Conservation (phyloP, 2,888 invertebrate species). For the Andrena hattorfiana region DNA sequence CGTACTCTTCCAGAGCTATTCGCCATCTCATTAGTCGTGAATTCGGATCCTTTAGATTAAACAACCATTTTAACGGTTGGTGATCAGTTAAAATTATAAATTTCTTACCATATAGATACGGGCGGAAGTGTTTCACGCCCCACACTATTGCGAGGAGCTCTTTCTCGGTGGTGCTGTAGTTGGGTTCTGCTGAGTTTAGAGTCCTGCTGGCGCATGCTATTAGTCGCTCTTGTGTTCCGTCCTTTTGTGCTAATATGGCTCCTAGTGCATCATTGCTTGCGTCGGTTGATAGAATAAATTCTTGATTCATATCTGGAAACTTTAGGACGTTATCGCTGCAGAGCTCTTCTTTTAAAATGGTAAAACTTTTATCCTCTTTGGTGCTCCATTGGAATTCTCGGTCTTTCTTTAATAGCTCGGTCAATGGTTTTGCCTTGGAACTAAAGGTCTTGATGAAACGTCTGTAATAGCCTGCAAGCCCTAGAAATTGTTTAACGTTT, state of each 20-base stretch:
- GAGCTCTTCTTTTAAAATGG: background rate
- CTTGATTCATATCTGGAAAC: background rate
- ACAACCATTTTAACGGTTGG: conserved; percentile 1
- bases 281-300: background rate
- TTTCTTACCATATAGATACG: conserved; percentile 10
- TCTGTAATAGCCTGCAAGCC: conserved; percentile 33
- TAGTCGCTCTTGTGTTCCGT: background rate
- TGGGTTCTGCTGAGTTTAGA: background rate
- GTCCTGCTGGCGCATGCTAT: background rate
- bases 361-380: background rate
- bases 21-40: background rate
- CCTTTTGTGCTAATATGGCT: background rate
- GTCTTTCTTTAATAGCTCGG: background rate
- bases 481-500: conserved; percentile 40
- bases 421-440: conserved; percentile 12
- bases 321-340: background rate
- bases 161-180: conserved; percentile 16
- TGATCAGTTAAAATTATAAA: conserved; percentile 14
- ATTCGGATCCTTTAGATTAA: background rate
- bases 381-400: background rate
- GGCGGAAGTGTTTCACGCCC: conserved; percentile 29
- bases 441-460: conserved; percentile 16
- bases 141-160: conserved; percentile 29
- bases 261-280: background rate
- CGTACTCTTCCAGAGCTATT: background rate